These are phyloP conservation scores for Spatulosminthurus flaviceps DNA, from an alignment of 2,888 invertebrate genomes.

Conservation along the genomic window DNA sequence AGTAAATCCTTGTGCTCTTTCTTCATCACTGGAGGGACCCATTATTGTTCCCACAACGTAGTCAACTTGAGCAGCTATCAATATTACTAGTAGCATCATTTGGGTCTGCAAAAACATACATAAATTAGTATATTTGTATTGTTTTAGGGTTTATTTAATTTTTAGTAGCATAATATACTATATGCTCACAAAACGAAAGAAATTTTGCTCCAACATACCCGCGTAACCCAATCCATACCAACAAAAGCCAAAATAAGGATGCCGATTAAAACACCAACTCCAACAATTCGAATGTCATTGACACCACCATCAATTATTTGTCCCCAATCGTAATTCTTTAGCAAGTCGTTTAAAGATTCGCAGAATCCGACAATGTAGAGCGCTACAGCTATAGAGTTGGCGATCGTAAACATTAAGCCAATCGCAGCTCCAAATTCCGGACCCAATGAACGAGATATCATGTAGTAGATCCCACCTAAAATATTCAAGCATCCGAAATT, in stretches of 20 bases:
- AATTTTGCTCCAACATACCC: constrained; percentile 66
- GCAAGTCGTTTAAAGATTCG: constrained; percentile 69
- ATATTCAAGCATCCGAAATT: neutral
- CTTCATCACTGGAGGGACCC: constrained; percentile 73
- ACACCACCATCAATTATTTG: constrained; percentile 79
- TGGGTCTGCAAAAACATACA: constrained; percentile 67
- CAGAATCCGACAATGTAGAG: constrained; percentile 74
- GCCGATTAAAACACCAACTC: constrained; percentile 67
- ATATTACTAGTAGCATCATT: constrained; percentile 85
- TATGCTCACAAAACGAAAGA: neutral
- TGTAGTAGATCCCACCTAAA: constrained; percentile 63
- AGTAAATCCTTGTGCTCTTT: constrained; percentile 79
- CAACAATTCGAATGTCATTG: constrained; percentile 86
- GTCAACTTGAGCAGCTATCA: constrained; percentile 86
- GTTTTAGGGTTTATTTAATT: too few relatives aligned
- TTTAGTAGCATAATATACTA: too few relatives aligned
- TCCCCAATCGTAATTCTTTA: constrained; percentile 70
- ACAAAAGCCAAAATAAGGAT: constrained; percentile 70
- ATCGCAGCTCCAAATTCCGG: constrained; percentile 71
- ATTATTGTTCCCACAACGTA: constrained; percentile 87
- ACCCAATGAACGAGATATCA: constrained; percentile 62
- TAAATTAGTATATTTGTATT: too few relatives aligned
- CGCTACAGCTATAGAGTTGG: constrained; percentile 72
- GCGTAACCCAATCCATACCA: constrained; percentile 72
- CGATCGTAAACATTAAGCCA: constrained; percentile 72